A percentile compares a stretch with the other conserved stretches of the same genome.
These are phyloP conservation scores for Anneissia japonica DNA, from an alignment of 35 echinoderm and acorn worm species.

Conservation along the genomic window DNA sequence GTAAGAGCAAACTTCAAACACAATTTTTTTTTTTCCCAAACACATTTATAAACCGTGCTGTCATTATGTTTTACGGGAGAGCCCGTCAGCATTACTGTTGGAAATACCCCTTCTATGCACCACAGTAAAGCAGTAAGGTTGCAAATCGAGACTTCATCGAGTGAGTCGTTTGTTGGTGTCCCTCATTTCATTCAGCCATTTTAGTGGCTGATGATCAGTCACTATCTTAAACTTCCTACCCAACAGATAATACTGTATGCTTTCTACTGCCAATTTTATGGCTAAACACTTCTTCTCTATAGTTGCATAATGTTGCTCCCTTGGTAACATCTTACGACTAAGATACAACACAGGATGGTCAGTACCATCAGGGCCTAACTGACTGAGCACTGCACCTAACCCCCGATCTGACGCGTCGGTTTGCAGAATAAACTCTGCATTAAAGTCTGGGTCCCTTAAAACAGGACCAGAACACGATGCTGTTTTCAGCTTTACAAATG, in stretches of 20 bases:
- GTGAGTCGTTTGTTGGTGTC: conserved; percentile 3
- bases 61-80: too few species aligned
- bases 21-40: too few species aligned
- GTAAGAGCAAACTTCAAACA: too few species aligned
- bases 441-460: conserved; percentile 7
- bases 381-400: conserved; percentile 11
- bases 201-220: conserved; percentile 16
- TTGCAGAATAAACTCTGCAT: conserved; percentile 4
- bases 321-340: neutral
- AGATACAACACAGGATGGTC: neutral
- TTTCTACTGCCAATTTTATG: neutral
- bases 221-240: conserved; percentile 15
- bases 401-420: conserved; percentile 11
- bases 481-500: conserved; percentile 19
- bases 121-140: neutral
- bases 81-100: neutral
- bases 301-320: neutral
- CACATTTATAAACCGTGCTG: too few species aligned
- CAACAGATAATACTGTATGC: neutral
- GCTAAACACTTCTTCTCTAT: neutral
- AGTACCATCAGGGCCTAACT: neutral
- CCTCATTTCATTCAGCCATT: neutral
- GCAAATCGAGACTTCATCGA: conserved; percentile 3
- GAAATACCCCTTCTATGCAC: neutral
- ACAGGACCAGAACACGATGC: neutral